A percentile compares a stretch with the other conserved stretches of the same genome.
Evolutionary conservation across 64 coral and sea anemone species (phyloP).

Genomic region (Anthopleura sola): DNA sequence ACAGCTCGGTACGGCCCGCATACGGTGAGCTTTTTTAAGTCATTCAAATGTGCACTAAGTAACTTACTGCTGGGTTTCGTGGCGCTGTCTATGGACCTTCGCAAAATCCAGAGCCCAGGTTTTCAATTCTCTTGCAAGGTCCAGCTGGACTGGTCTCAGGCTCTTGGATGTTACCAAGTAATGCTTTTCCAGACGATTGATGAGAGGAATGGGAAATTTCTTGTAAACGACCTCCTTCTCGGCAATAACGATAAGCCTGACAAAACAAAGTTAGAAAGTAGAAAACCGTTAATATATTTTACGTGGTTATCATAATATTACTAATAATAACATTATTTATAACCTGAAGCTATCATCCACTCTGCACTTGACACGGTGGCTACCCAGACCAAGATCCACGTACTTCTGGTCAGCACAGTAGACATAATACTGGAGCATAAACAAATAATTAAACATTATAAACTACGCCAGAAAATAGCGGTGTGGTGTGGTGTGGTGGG

Average conservation of each 20-base stretch:
- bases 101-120: slow-evolving; percentile 63
- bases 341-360: slow-evolving; percentile 71
- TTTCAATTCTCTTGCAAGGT: slow-evolving; percentile 31
- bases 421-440: slow-evolving; percentile 54
- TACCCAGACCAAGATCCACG: slow-evolving; percentile 71
- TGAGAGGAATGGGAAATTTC: slow-evolving; percentile 86
- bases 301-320: too few species aligned
- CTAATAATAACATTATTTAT: not conserved
- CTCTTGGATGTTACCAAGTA: slow-evolving; percentile 81
- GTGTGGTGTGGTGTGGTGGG: too few species aligned
- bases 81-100: not conserved
- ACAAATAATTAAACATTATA: not conserved
- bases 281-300: too few species aligned
- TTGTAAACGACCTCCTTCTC: slow-evolving; percentile 86
- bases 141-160: slow-evolving; percentile 34
- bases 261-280: not conserved
- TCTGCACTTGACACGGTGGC: slow-evolving; percentile 67
- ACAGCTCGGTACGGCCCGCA: too few species aligned
- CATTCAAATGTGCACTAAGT: not conserved
- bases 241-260: slow-evolving; percentile 81
- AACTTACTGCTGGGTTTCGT: slow-evolving; percentile 19
- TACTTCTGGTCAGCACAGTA: slow-evolving; percentile 76
- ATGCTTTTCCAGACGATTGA: slow-evolving; percentile 94
- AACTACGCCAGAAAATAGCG: too few species aligned
- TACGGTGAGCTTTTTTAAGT: too few species aligned